These are phyloP conservation scores for Alces alces DNA, from an alignment of 2,113 vertebrate species.

Conservation along the genomic window DNA sequence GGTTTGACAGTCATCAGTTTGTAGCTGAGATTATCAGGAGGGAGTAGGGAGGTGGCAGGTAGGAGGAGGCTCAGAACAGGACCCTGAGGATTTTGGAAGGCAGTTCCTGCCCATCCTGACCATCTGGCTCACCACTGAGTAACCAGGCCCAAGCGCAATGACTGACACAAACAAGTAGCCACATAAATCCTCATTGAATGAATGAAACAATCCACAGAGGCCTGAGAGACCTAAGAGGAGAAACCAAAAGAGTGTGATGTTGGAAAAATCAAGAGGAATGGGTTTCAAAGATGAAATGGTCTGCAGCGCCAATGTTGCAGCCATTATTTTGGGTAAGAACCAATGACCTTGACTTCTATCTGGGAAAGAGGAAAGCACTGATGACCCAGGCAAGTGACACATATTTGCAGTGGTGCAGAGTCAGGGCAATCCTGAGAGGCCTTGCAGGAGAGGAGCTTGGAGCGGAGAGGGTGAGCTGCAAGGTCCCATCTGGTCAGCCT, in stretches of 20 bases:
- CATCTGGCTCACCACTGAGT: background rate
- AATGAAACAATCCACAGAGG: background rate
- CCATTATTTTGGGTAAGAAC: background rate
- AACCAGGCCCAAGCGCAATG: background rate
- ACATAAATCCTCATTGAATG: background rate
- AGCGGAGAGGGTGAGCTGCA: too few species aligned
- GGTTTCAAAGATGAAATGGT: background rate
- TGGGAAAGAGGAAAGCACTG: background rate
- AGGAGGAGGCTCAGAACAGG: background rate
- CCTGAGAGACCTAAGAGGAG: background rate
- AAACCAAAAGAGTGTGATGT: background rate
- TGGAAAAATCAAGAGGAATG: background rate
- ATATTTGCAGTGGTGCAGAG: background rate
- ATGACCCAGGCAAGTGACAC: background rate
- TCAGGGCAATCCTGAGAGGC: background rate
- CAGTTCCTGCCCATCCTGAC: background rate
- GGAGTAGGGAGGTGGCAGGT: background rate
- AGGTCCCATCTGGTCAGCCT: background rate
- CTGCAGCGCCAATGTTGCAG: rapidly evolving
- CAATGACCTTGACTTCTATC: background rate
- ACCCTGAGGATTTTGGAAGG: background rate
- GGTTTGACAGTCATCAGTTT: background rate
- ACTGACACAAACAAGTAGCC: background rate
- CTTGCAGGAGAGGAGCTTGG: background rate
- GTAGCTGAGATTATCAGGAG: background rate